These are phyloP conservation scores for Harmothoe impar DNA, from an alignment of 2,888 invertebrate species.

Conservation along the genomic window DNA sequence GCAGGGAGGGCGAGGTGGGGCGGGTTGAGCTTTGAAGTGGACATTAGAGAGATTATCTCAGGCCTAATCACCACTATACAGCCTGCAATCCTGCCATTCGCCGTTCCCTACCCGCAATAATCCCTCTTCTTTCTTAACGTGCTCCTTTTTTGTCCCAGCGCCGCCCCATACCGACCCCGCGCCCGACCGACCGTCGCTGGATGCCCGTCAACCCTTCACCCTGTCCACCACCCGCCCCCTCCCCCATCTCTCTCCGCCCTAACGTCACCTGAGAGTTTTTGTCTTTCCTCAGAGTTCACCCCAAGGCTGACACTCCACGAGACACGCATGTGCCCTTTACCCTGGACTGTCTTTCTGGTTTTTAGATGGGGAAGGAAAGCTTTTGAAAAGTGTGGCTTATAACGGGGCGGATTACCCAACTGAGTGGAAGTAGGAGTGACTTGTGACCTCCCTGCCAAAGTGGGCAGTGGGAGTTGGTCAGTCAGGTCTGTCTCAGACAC, in stretches of 20 bases:
- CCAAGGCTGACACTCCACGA: background rate
- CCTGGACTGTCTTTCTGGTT: background rate
- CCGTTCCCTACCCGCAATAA: slow-evolving; percentile 12
- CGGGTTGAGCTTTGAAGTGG: slow-evolving; percentile 36
- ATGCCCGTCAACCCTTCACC: slow-evolving; percentile 5
- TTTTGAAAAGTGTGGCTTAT: slow-evolving; percentile 15
- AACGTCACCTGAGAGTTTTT: slow-evolving; percentile 1
- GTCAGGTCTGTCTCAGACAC: no score
- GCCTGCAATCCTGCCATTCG: slow-evolving; percentile 30
- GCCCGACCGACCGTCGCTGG: background rate
- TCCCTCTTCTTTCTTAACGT: background rate
- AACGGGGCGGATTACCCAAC: background rate
- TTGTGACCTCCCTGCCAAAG: no score
- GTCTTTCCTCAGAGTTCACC: slow-evolving; percentile 23
- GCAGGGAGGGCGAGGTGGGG: background rate
- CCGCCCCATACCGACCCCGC: slow-evolving; percentile 13
- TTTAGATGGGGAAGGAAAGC: background rate
- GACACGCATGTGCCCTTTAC: background rate
- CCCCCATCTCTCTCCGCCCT: background rate
- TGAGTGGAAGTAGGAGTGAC: background rate
- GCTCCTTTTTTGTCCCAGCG: no score
- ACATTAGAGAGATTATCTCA: slow-evolving; percentile 40
- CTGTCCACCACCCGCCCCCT: background rate
- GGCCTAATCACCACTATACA: slow-evolving; percentile 52
- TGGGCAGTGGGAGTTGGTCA: no score